Conservation (phyloP, 2,888 invertebrate species). For the Drosophila cognata region DNA sequence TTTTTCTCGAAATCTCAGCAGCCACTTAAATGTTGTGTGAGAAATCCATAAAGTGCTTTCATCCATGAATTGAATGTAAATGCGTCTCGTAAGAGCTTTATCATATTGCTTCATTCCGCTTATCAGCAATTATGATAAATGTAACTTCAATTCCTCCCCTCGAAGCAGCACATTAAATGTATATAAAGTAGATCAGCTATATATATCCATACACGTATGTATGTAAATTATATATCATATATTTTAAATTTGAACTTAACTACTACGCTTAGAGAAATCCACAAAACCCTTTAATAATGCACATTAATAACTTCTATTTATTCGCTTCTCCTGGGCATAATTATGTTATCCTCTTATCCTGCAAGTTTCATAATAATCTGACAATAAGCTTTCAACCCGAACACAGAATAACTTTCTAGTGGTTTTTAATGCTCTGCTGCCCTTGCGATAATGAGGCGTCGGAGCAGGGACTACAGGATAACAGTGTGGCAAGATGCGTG, state of each 20-base stretch:
- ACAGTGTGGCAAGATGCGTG: not conserved
- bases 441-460: not conserved
- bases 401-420: not conserved
- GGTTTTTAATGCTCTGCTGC: not conserved
- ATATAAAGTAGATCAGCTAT: not conserved
- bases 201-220: not conserved
- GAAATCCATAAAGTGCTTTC: not conserved
- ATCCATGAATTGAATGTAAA: not conserved
- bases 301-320: not conserved
- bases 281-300: not conserved
- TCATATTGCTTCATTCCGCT: not conserved
- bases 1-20: not conserved
- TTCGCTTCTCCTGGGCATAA: not conserved
- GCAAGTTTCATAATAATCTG: not conserved
- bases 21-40: not conserved
- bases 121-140: not conserved
- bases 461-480: not conserved
- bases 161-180: not conserved
- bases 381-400: not conserved
- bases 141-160: not conserved
- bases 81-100: not conserved
- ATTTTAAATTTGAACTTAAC: not conserved
- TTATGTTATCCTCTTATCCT: not conserved
- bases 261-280: not conserved
- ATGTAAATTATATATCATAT: too few species aligned